Percentiles rank a stretch among this genome's conserved stretches.
Evolutionary conservation across 2,797 vertebrate species (phyloP).

Genomic region (Mormyrops boulengeri): DNA sequence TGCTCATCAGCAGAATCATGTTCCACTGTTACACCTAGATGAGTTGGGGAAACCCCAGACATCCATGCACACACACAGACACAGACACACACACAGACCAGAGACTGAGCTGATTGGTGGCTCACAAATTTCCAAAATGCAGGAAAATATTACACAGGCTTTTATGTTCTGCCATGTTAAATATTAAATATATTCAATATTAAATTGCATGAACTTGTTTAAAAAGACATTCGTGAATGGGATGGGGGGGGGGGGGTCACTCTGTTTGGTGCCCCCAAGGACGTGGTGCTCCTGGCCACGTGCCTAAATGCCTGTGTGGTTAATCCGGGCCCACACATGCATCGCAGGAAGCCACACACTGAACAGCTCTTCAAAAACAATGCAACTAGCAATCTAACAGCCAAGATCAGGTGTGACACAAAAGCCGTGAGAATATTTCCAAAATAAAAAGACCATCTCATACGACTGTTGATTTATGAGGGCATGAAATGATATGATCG

Average conservation of each 20-base stretch:
- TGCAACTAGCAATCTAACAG: not conserved
- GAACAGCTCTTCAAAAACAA: not conserved
- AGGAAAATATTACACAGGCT: not conserved
- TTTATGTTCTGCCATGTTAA: not conserved
- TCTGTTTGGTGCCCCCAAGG: not conserved
- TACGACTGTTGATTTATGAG: not conserved
- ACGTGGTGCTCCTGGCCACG: not conserved
- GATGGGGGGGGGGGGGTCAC: not conserved
- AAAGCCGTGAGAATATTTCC: not conserved
- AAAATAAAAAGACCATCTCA: not conserved
- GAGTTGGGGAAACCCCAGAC: slow-evolving; percentile 16
- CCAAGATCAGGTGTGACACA: not conserved
- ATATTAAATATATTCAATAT: not conserved
- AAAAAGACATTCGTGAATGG: not conserved
- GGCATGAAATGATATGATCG: not conserved
- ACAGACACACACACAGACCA: not conserved
- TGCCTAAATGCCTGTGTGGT: not conserved
- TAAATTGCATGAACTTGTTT: not conserved
- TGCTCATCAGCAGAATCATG: slow-evolving; percentile 77
- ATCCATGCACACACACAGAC: not conserved
- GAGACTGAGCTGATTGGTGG: not conserved
- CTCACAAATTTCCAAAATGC: not conserved
- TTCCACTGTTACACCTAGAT: slow-evolving; percentile 45
- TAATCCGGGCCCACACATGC: not conserved
- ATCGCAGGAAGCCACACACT: not conserved